Base-by-base conservation (phyloP, 2,888 invertebrate genomes). In the Nudaria mundana region DNA sequence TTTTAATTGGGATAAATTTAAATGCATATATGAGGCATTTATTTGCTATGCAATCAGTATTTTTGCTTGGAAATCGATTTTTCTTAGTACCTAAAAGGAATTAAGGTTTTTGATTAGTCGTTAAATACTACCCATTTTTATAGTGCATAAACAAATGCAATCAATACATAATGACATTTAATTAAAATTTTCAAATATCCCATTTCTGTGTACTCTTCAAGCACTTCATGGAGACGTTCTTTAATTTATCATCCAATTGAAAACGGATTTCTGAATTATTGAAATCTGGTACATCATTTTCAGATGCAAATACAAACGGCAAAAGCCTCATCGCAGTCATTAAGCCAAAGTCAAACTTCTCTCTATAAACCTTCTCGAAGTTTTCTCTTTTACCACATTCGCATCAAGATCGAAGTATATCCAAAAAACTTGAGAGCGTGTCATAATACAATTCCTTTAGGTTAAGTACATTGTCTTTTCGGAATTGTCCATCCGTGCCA, bases 391-490 rank as follows among this genome's bases (percentile, higher is more conserved):
- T 2, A 71, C 56, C 2, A 46, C 15, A 5, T 67, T 51, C 0
- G 71, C 56, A 2, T 70, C 55, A 4, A 79, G 52, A 1, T 63
- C 44, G 16, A 79, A 81, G 34, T 71, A 59, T 12, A 48, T 41
- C 0, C 81, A 45, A 31, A 67, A 67, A 76, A 0, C 41, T 44
- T 0, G 45, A 47, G 24, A 81, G 44, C 1, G 61, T 55, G 0
- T 68, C 46, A 24, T 67, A 61, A 28, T 81, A 81, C 2, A 71
- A 4, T 3, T 66, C 47, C 31, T 74, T 76, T 0, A 81, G 44
- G 10, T 66, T 11, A 1, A 48, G 35, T 29, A 76, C 25, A 34
- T 80, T 67, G 0, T 51, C 31, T 11, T 39, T 55, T 8, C 81
- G 62, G 23, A 79, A 73, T 8, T 69, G 24, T 10, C 57, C 53